Conservation (phyloP, 2,797 vertebrate species). For the Enteromius argenteus region DNA sequence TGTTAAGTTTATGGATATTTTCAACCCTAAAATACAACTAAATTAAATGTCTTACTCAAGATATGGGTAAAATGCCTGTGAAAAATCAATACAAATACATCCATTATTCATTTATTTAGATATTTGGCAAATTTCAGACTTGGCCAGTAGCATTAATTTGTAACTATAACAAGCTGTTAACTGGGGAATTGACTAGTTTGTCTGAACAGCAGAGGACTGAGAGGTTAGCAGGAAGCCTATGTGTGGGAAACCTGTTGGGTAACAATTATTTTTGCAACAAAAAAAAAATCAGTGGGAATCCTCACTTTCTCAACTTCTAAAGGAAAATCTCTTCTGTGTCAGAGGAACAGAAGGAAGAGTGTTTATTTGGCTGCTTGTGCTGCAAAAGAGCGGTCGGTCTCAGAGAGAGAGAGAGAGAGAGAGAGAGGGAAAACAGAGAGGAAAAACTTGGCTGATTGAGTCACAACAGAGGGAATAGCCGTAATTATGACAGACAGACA, state of each 20-base stretch:
- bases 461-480: conserved; percentile 59
- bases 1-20: background rate
- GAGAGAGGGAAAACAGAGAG: conserved; percentile 50
- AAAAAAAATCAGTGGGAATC: conserved; percentile 5
- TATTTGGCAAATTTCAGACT: background rate
- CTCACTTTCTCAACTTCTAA: conserved; percentile 28
- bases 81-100: background rate
- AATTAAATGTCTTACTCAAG: background rate
- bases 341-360: conserved; percentile 53
- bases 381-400: conserved; percentile 42
- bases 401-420: conserved; percentile 7
- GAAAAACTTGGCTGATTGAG: conserved; percentile 55
- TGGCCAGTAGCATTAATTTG: background rate
- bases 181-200: background rate
- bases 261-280: background rate
- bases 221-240: background rate
- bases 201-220: background rate
- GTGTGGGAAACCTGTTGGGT: background rate
- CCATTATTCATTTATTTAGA: background rate
- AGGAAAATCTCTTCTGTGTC: conserved; percentile 34
- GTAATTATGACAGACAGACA: conserved; percentile 54
- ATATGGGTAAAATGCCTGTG: background rate
- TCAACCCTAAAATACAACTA: background rate
- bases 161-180: background rate
- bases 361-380: conserved; percentile 67